These are phyloP conservation scores for Eucriotettix oculatus DNA, from an alignment of 2,888 invertebrate genomes.

Conservation along the genomic window DNA sequence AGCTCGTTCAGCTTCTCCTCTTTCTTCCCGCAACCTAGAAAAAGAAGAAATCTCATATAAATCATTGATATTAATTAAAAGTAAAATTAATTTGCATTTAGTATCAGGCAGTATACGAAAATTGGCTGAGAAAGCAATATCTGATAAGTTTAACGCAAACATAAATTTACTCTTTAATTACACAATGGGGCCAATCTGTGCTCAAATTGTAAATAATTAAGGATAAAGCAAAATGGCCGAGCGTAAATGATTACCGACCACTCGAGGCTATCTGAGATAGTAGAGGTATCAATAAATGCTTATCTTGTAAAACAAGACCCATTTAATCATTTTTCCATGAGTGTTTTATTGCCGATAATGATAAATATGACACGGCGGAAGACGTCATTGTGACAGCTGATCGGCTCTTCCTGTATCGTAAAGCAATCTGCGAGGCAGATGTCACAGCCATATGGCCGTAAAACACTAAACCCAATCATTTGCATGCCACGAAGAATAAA, in stretches of 20 bases:
- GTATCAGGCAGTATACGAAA: no score
- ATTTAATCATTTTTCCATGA: not conserved
- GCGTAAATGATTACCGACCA: no score
- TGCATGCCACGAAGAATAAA: not conserved
- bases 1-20: slow-evolving; percentile 68
- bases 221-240: no score
- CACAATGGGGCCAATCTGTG: no score
- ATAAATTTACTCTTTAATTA: no score
- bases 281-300: not conserved
- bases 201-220: not conserved
- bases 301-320: not conserved
- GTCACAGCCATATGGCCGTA: not conserved
- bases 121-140: no score
- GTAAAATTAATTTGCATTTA: no score
- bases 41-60: not conserved
- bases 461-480: not conserved
- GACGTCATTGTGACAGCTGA: not conserved
- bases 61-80: no score
- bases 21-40: slow-evolving; percentile 68
- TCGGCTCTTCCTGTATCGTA: not conserved
- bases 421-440: not conserved
- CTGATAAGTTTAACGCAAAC: no score
- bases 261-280: not conserved
- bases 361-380: not conserved
- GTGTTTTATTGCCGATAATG: not conserved